Base-by-base conservation (phyloP, 2,113 vertebrate species). In the Talpa occidentalis region DNA sequence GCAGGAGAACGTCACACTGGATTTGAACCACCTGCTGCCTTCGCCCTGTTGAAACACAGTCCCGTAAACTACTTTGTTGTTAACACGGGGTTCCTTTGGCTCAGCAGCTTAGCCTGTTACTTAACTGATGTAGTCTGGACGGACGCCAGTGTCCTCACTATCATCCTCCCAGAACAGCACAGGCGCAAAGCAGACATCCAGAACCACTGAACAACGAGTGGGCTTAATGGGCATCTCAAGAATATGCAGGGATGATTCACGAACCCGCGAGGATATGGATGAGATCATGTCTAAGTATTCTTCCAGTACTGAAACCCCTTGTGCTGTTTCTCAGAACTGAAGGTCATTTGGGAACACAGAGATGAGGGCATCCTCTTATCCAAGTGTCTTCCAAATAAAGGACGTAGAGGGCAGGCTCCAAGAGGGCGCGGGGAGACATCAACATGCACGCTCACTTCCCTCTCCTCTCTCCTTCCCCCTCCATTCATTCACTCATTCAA, bases 171-270 rank as follows among this genome's bases (percentile, higher is more conserved):
- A 66, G 24, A 30, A 15, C 11, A 10, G 67, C 16, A 6, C 0
- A n/a, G 70, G 10, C 26, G 12, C 22, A 0, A 6, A 35, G 35
- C 37, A 56, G 81, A 21, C 4, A 0, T 5, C 37, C 56, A 10
- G 44, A 74, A 62, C 17, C 37, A 8, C 21, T 21, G 93, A 67
- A 32, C 19, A 21, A 1, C 2, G 16, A 6, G 22, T 17, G 77
- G 44, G n/a, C 4, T 70, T n/a, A 30, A 24, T 1, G 12, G 66
- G 40, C 4, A 12, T 30, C 11, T 44, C n/a, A 10, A 52, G 56
- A 49, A 21, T 30, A 9, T 7, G 11, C 0, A 21, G 54, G 37
- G 10, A 5, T 30, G 64, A 47, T 10, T 56, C 12, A 10, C 0
- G 49, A 69, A 42, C 32, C 15, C 30, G 66, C 28, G 0, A 12